phyloP scores from a whole-genome alignment of 2,113 vertebrate species.

The Raja brachyura region DNA sequence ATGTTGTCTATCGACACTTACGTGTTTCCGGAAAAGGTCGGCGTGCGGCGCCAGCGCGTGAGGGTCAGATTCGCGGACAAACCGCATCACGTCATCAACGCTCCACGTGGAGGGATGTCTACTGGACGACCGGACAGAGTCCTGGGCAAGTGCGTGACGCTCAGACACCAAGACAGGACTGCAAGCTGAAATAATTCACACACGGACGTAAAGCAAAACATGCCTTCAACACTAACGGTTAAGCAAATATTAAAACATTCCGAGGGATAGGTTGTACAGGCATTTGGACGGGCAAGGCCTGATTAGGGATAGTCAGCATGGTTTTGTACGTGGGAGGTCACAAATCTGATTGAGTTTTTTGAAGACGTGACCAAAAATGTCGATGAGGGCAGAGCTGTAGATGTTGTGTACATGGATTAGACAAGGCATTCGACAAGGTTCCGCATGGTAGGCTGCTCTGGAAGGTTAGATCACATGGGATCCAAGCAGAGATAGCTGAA shows the following conservation, averaged over 20 bases:
- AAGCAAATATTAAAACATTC: not conserved
- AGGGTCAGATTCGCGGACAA: slow-evolving; percentile 89
- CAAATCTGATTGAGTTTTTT: no score
- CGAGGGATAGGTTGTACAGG: no score
- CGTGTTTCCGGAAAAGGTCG: slow-evolving; percentile 91
- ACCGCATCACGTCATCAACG: slow-evolving; percentile 85
- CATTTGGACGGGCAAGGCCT: no score
- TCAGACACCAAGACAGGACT: slow-evolving; percentile 62
- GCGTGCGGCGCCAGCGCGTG: slow-evolving; percentile 86
- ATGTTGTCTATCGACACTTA: slow-evolving; percentile 51
- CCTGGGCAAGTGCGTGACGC: slow-evolving; percentile 46
- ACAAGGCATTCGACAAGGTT: no score
- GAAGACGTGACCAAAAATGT: no score
- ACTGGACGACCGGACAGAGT: slow-evolving; percentile 58
- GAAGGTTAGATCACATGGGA: no score
- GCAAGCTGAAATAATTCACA: slow-evolving; percentile 58
- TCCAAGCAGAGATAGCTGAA: no score
- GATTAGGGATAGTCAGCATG: no score
- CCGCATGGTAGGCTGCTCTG: no score
- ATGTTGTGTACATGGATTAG: no score
- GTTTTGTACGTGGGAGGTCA: no score
- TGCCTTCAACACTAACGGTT: not conserved
- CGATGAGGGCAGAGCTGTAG: no score
- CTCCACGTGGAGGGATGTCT: slow-evolving; percentile 85
- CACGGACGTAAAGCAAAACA: not conserved